Evolutionary conservation across 1,140 invertebrate genomes (phyloP).

Genomic region (Drosophila prosaltans): DNA sequence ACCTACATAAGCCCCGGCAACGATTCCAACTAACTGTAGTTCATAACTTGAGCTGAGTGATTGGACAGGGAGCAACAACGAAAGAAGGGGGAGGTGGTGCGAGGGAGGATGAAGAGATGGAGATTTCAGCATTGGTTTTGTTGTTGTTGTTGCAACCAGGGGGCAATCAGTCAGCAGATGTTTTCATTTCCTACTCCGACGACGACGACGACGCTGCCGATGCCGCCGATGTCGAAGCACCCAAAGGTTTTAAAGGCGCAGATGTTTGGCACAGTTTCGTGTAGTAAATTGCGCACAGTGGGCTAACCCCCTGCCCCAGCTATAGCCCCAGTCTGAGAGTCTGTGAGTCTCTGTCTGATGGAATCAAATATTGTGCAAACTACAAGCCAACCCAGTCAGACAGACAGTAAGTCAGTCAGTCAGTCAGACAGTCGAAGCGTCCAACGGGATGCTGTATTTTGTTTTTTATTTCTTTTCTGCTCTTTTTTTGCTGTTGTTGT

Average conservation of each 20-base stretch:
- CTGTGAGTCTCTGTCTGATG: slow-evolving; percentile 55
- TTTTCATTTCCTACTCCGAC: slow-evolving; percentile 78
- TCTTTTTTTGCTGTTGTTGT: slow-evolving; percentile 1
- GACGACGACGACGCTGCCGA: slow-evolving; percentile 15
- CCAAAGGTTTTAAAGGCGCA: slow-evolving; percentile 66
- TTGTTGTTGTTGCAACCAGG: slow-evolving; percentile 57
- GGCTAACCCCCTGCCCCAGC: slow-evolving; percentile 51
- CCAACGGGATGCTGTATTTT: slow-evolving; percentile 60
- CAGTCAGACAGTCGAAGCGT: slow-evolving; percentile 60
- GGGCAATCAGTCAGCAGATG: slow-evolving; percentile 81
- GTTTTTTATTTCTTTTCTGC: slow-evolving; percentile 12
- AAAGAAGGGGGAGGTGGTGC: background rate
- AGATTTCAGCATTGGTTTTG: slow-evolving; percentile 21
- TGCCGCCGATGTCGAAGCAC: slow-evolving; percentile 48
- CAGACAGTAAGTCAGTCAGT: slow-evolving; percentile 44
- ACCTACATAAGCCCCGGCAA: slow-evolving; percentile 60
- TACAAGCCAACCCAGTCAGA: slow-evolving; percentile 43
- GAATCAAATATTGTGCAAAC: slow-evolving; percentile 82
- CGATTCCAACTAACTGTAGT: slow-evolving; percentile 70
- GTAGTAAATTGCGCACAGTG: slow-evolving; percentile 79
- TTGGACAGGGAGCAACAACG: slow-evolving; percentile 48
- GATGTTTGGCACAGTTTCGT: slow-evolving; percentile 80
- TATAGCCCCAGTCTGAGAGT: background rate
- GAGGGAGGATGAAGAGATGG: background rate
- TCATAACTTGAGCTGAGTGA: slow-evolving; percentile 78